phyloP scores from a whole-genome alignment of 2,113 vertebrate species.

The Pycnonotus jocosus region DNA sequence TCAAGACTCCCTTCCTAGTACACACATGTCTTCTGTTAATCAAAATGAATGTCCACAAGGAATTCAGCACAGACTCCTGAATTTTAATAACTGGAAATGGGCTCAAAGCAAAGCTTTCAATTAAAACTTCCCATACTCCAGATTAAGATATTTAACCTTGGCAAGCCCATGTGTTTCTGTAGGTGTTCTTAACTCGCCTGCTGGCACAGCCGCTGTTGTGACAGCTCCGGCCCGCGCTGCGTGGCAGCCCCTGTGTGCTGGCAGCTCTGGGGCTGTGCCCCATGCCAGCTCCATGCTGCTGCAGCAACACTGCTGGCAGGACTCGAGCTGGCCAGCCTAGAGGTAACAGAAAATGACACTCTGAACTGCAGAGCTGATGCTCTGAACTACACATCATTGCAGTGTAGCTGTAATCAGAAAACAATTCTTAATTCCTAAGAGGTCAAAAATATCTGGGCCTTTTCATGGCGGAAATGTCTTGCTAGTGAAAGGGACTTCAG shows the following conservation, averaged over 20 bases:
- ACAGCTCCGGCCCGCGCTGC: neutral
- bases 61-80: constrained; percentile 56
- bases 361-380: neutral
- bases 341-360: neutral
- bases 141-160: constrained; percentile 60
- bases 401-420: neutral
- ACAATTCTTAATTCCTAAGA: neutral
- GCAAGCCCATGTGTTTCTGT: constrained; percentile 16
- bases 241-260: neutral
- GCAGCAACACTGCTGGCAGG: neutral
- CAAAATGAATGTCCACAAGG: constrained; percentile 58
- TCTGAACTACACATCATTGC: neutral
- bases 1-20: constrained; percentile 4
- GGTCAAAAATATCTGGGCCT: neutral
- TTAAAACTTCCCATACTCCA: constrained; percentile 45
- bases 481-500: neutral
- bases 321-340: rapidly evolving
- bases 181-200: neutral
- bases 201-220: neutral
- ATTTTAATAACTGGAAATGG: constrained; percentile 49
- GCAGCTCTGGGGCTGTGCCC: constrained; percentile 6
- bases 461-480: neutral
- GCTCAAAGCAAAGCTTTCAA: constrained; percentile 59
- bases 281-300: neutral
- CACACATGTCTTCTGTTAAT: constrained; percentile 51